Conservation (phyloP, 2,797 vertebrate genomes). For the Tokudaia muenninki region DNA sequence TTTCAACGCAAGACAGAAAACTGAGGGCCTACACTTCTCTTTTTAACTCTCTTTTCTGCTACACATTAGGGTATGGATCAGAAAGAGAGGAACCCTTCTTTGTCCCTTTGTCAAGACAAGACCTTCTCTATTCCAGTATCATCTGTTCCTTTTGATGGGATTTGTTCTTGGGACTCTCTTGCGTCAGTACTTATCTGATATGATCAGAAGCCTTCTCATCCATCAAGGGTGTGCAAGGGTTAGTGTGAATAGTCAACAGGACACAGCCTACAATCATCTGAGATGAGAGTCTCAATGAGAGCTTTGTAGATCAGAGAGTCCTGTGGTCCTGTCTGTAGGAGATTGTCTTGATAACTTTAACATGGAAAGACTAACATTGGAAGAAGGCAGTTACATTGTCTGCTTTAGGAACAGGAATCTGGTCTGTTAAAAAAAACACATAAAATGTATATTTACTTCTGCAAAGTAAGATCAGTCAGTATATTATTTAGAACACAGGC, state of each 20-base stretch:
- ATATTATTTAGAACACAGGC: neutral
- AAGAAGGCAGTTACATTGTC: neutral
- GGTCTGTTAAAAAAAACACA: neutral
- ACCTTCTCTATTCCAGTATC: neutral
- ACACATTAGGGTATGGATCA: neutral
- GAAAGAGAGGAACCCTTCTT: neutral
- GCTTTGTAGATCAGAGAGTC: neutral
- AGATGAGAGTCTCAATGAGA: neutral
- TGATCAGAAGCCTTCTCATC: neutral
- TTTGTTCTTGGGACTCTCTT: neutral
- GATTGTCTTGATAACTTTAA: neutral
- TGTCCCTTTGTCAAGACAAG: neutral
- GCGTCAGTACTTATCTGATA: accelerated
- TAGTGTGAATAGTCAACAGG: neutral
- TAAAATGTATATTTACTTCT: slow-evolving; percentile 16
- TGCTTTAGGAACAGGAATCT: neutral
- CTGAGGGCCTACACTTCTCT: neutral
- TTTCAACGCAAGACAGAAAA: slow-evolving; percentile 1
- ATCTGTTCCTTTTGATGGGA: neutral
- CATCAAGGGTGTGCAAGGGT: neutral
- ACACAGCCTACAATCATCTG: neutral
- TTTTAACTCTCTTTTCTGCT: neutral
- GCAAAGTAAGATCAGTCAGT: slow-evolving; percentile 10
- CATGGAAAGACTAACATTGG: neutral
- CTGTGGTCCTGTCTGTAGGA: neutral